These are phyloP conservation scores for Heteractis magnifica DNA, from an alignment of 92 coral and sea anemone genomes.

Conservation along the genomic window DNA sequence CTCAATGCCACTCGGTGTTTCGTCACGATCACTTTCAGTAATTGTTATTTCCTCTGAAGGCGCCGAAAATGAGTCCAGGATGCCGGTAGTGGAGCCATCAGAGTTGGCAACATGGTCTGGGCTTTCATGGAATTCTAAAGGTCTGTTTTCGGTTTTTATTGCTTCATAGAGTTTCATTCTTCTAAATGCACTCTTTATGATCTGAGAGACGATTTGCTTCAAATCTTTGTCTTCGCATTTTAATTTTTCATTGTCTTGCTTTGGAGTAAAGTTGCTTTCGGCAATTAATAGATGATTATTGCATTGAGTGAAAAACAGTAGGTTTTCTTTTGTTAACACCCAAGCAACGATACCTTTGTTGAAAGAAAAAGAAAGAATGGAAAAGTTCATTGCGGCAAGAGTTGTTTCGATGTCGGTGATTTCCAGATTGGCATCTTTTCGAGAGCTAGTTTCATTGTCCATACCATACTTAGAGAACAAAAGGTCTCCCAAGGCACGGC, in stretches of 20 bases:
- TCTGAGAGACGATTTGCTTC: neutral
- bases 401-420: conserved; percentile 6
- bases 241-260: neutral
- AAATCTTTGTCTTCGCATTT: neutral
- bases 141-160: neutral
- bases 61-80: neutral
- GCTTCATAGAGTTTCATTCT: neutral
- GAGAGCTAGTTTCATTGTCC: neutral
- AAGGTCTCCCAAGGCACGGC: conserved; percentile 25
- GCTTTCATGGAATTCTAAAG: neutral
- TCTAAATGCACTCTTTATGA: neutral
- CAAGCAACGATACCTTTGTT: conserved; percentile 6
- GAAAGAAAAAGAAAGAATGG: neutral
- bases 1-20: neutral
- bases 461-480: conserved; percentile 5
- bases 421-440: neutral
- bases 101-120: neutral
- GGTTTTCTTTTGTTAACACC: neutral
- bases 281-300: neutral
- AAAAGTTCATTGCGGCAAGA: neutral
- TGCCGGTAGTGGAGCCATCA: neutral
- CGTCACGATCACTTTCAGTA: neutral
- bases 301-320: neutral
- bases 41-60: neutral
- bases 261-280: neutral